Base-by-base conservation (phyloP, 2,113 vertebrate species). In the Myiopsitta monachus region DNA sequence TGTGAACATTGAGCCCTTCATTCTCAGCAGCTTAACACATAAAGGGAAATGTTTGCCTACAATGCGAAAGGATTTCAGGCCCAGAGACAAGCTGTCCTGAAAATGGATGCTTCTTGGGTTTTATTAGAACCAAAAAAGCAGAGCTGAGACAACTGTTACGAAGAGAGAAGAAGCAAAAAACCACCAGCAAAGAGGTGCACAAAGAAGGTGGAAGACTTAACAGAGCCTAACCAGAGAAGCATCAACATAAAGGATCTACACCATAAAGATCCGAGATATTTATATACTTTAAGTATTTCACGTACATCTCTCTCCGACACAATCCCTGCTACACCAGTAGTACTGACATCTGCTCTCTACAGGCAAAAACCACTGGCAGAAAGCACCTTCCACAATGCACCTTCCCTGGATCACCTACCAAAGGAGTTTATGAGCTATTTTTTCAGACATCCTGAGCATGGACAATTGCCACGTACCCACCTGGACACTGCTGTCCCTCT, bases 1-100 rank as follows among this genome's bases (percentile, higher is more conserved):
- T 0, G 0, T 3, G 41, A 51, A 38, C 23, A 5, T 18, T 72
- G 3, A 85, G 43, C 38, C 46, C 38, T 54, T 67, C 4, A 0
- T 14, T 30, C 31, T 75, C 73, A 73, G 27, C 84, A 90, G 52
- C 27, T 68, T 68, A 70, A 38, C 6, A 31, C 0, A 1, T n/a
- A 73, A 82, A 61, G 46, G 30, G 0, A 72, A 72, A 11, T 3
- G 17, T 36, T 55, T 36, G 43, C 43, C 43, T 63, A 55, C 1
- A 6, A 10, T 4, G 23, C 44, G 68, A 24, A 78, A 67, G 33
- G 30, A 76, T 7, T 63, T 67, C 41, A 66, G 75, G 74, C 23
- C 81, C 51, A 55, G 57, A 82, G 36, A 62, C 6, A 59, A 86
- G 26, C 10, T 76, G 54, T 47, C 21, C 47, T 52, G 30, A 68